Evolutionary conservation across 2,888 invertebrate species (phyloP).

Genomic region (Griposia aprilina): DNA sequence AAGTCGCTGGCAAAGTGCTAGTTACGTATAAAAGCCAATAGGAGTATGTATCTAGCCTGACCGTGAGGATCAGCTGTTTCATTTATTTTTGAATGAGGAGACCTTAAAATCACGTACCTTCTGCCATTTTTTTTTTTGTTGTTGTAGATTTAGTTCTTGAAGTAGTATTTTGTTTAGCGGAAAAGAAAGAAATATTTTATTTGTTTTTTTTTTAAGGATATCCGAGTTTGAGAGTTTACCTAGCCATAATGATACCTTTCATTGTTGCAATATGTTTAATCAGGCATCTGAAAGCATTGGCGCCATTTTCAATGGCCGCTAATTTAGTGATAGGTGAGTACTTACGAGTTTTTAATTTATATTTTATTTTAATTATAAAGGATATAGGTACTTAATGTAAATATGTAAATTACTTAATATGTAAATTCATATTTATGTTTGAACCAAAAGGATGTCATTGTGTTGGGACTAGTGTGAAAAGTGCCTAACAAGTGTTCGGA

Average conservation of each 20-base stretch:
- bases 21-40: no score
- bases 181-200: not conserved
- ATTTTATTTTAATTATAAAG: not conserved
- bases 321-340: constrained; percentile 75
- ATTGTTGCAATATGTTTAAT: constrained; percentile 79
- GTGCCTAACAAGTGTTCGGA: not conserved
- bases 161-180: not conserved
- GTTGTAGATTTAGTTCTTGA: not conserved
- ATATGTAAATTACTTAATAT: not conserved
- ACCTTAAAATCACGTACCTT: not conserved
- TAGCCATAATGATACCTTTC: constrained; percentile 73
- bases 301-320: constrained; percentile 80
- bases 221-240: constrained; percentile 75
- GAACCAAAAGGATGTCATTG: not conserved
- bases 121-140: not conserved
- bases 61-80: not conserved
- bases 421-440: not conserved
- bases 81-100: not conserved
- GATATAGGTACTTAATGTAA: not conserved
- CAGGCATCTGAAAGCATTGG: constrained; percentile 79
- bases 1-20: not conserved
- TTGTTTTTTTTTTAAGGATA: constrained; percentile 70
- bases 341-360: not conserved
- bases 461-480: not conserved
- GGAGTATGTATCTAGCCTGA: not conserved